Evolutionary conservation across 2,888 invertebrate genomes (phyloP).

Genomic region (Caenorhabditis japonica): DNA sequence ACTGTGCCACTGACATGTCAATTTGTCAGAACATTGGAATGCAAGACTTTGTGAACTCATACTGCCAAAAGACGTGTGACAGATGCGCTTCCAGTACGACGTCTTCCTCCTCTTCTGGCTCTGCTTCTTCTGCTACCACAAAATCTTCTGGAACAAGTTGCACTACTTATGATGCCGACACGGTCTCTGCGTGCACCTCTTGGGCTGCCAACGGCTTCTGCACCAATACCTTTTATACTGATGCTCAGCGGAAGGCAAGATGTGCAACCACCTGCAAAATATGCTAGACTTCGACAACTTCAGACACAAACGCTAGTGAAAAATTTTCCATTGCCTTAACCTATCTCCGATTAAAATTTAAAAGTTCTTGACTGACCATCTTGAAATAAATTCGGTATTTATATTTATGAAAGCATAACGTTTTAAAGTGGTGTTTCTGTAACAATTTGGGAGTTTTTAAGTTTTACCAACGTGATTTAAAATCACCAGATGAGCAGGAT

Average conservation of each 20-base stretch:
- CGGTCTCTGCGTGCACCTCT: conserved; percentile 8
- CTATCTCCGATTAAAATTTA: too few species aligned
- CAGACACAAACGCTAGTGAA: too few species aligned
- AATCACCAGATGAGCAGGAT: too few species aligned
- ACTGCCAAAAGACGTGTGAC: conserved; percentile 63
- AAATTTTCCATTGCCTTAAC: too few species aligned
- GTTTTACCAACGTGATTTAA: too few species aligned
- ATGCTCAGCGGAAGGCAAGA: conserved; percentile 20
- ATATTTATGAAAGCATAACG: too few species aligned
- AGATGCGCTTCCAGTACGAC: conserved; percentile 28
- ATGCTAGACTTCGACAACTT: too few species aligned
- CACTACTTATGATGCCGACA: conserved; percentile 24
- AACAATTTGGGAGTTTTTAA: too few species aligned
- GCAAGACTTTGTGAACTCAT: conserved; percentile 36
- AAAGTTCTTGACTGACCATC: too few species aligned
- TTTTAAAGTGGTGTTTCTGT: too few species aligned
- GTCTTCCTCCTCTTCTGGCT: too few species aligned
- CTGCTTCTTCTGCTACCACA: background rate
- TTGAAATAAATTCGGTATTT: too few species aligned
- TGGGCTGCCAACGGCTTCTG: conserved; percentile 33
- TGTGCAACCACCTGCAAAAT: conserved; percentile 39
- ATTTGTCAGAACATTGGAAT: conserved; percentile 39
- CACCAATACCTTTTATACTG: conserved; percentile 32
- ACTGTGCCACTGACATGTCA: conserved; percentile 15
- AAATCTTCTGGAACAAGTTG: conserved; percentile 5